Conservation (phyloP, 1,140 invertebrate genomes). For the Drosophila lacteicornis region DNA sequence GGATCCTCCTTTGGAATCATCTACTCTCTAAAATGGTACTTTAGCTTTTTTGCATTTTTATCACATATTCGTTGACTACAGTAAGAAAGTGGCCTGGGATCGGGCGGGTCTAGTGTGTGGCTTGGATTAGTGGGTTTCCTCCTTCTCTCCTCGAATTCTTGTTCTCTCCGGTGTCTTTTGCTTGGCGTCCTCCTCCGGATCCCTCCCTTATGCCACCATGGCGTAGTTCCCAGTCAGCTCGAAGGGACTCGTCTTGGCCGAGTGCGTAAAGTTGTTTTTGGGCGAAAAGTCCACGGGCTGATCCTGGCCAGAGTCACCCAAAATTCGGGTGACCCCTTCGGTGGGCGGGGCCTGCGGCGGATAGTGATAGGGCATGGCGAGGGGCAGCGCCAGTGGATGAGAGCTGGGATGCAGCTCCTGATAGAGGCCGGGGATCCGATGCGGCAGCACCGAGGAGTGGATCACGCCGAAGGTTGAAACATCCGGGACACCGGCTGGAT, state of each 20-base stretch:
- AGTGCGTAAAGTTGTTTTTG: constrained; percentile 84
- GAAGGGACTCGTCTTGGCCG: constrained; percentile 82
- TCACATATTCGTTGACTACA: constrained; percentile 82
- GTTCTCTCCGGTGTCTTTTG: constrained; percentile 58
- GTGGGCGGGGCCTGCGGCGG: neutral
- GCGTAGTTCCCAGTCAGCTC: constrained; percentile 83
- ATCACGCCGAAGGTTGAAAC: constrained; percentile 50
- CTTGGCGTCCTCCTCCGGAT: neutral
- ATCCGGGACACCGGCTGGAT: constrained; percentile 11
- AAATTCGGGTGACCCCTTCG: neutral
- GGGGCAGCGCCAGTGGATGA: constrained; percentile 4
- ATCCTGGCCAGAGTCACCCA: constrained; percentile 78
- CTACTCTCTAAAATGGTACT: constrained; percentile 72
- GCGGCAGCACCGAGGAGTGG: constrained; percentile 56
- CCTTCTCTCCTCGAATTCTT: constrained; percentile 14
- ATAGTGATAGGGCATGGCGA: constrained; percentile 26
- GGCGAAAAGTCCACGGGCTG: constrained; percentile 86
- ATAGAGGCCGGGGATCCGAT: constrained; percentile 44
- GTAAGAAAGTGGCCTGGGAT: constrained; percentile 60
- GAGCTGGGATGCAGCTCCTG: constrained; percentile 27
- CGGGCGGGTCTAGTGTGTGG: constrained; percentile 9
- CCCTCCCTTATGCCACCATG: constrained; percentile 69
- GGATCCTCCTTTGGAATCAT: constrained; percentile 62
- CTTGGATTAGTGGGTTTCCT: constrained; percentile 9
- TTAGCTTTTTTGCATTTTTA: constrained; percentile 75